Conservation (phyloP, 2,888 invertebrate genomes). For the Tachystola acroxantha region DNA sequence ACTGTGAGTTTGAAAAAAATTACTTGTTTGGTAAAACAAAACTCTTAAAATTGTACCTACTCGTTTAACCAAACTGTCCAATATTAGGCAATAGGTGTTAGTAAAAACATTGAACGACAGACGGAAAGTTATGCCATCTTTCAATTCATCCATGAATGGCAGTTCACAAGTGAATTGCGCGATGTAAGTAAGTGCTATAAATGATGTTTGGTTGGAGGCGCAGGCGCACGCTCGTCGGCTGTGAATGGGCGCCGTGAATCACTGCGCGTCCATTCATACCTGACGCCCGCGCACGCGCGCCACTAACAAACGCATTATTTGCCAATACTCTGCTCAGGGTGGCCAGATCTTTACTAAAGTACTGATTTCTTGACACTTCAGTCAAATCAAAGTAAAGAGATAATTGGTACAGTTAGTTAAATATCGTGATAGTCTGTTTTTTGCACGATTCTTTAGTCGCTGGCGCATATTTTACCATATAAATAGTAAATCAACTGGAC, state of each 20-base stretch:
- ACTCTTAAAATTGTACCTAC: too few relatives aligned
- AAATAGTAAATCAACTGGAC: too few relatives aligned
- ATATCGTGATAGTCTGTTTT: too few relatives aligned
- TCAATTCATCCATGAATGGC: constrained; percentile 17
- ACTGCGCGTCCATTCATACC: constrained; percentile 60
- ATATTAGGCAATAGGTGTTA: too few relatives aligned
- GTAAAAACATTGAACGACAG: not conserved
- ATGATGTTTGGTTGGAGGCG: constrained; percentile 4
- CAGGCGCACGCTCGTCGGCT: constrained; percentile 36
- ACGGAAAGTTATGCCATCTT: not conserved
- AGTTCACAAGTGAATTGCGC: constrained; percentile 26
- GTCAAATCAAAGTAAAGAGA: too few relatives aligned
- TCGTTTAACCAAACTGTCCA: too few relatives aligned
- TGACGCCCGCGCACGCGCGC: constrained; percentile 44
- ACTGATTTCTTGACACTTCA: not conserved
- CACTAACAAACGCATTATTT: constrained; percentile 53
- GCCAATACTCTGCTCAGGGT: constrained; percentile 26
- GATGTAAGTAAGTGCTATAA: constrained; percentile 29
- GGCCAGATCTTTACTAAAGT: constrained; percentile 5
- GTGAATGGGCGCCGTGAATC: constrained; percentile 71
- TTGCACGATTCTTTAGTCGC: too few relatives aligned
- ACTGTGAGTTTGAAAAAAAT: too few relatives aligned
- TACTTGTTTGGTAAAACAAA: too few relatives aligned
- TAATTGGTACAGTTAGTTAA: too few relatives aligned
- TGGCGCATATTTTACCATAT: too few relatives aligned